Evolutionary conservation across 2,888 invertebrate species (phyloP).

Genomic region (Sesia apiformis): DNA sequence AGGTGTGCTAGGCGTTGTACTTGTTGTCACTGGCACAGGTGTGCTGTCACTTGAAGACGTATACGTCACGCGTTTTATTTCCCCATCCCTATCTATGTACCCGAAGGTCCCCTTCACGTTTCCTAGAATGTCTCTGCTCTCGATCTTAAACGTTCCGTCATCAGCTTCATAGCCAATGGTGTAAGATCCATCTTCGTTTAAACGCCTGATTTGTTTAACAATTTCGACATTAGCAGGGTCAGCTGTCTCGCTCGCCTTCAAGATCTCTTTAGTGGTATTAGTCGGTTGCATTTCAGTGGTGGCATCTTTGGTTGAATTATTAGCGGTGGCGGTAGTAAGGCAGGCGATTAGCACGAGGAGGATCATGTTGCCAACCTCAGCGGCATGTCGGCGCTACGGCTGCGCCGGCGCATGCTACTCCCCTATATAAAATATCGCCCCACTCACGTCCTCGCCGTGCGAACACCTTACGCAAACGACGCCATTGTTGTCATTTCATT

Average conservation of each 20-base stretch:
- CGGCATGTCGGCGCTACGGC: constrained; percentile 65
- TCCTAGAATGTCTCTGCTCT: constrained; percentile 84
- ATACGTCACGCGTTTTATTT: constrained; percentile 87
- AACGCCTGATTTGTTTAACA: constrained; percentile 85
- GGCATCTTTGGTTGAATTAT: constrained; percentile 28
- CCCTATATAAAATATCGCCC: constrained; percentile 72
- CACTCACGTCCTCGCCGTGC: constrained; percentile 58
- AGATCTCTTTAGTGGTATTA: constrained; percentile 68
- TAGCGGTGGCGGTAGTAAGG: constrained; percentile 33
- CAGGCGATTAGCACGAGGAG: constrained; percentile 48
- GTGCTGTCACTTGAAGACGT: constrained; percentile 69
- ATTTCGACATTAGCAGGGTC: constrained; percentile 83
- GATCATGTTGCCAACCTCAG: constrained; percentile 57
- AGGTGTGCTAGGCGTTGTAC: constrained; percentile 46
- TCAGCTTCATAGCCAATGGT: constrained; percentile 90
- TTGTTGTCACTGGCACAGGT: constrained; percentile 40
- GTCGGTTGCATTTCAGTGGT: constrained; percentile 21
- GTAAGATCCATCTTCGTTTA: constrained; percentile 89
- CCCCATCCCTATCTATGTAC: constrained; percentile 84
- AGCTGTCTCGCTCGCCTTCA: constrained; percentile 77
- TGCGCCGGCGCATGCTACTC: constrained; percentile 43
- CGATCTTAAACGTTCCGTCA: constrained; percentile 89
- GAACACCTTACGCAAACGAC: constrained; percentile 59
- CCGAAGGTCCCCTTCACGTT: constrained; percentile 90
- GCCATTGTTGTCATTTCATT: constrained; percentile 71